phyloP scores from a whole-genome alignment of 2,113 vertebrate species.

The Corythornis vintsioides region DNA sequence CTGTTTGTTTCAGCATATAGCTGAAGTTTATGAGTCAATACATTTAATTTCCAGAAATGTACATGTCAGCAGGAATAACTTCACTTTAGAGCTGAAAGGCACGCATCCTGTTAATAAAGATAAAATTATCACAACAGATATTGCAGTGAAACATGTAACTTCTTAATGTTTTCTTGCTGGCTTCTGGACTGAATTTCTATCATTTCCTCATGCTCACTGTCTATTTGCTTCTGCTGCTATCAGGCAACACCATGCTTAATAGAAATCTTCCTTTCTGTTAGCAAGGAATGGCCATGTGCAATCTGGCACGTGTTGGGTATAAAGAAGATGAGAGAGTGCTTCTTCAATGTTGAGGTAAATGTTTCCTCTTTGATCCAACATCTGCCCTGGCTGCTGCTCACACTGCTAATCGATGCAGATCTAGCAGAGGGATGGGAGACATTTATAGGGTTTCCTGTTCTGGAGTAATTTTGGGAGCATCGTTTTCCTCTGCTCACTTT shows the following conservation, averaged over 20 bases:
- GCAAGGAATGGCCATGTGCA: conserved; percentile 1
- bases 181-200: background rate
- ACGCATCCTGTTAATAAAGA: background rate
- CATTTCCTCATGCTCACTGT: background rate
- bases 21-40: background rate
- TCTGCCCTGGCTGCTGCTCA: conserved; percentile 38
- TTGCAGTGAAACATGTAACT: background rate
- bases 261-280: conserved; percentile 40
- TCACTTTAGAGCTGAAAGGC: background rate
- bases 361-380: conserved; percentile 46
- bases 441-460: conserved; percentile 47
- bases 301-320: background rate
- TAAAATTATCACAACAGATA: background rate
- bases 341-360: conserved; percentile 33
- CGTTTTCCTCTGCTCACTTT: conserved; percentile 33
- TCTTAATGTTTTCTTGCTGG: conserved; percentile 11
- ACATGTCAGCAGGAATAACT: background rate
- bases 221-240: conserved; percentile 11
- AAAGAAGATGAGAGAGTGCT: background rate
- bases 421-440: conserved; percentile 6
- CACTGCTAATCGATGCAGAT: conserved; percentile 6
- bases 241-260: conserved; percentile 22
- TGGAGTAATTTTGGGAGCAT: conserved; percentile 36
- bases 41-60: background rate
- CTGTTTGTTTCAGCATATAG: background rate